Conservation (phyloP, 2,113 vertebrate genomes). For the Mastomys natalensis region DNA sequence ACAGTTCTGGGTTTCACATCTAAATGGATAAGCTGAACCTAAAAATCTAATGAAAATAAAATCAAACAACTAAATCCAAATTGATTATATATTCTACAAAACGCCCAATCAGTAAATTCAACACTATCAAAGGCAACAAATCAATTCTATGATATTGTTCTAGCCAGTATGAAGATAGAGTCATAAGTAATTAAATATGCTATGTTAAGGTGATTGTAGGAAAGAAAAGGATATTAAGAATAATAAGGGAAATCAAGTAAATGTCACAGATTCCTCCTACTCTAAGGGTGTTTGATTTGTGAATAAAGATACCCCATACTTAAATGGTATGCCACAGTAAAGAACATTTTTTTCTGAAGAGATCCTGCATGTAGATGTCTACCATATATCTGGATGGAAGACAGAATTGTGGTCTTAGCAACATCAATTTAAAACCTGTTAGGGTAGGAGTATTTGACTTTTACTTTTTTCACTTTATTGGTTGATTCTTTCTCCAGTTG, state of each 20-base stretch:
- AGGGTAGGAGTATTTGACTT: too few relatives aligned
- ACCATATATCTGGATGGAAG: too few relatives aligned
- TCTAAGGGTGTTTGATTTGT: too few relatives aligned
- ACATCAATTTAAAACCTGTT: too few relatives aligned
- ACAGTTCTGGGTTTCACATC: not conserved
- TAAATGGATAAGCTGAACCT: not conserved
- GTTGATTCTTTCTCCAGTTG: too few relatives aligned
- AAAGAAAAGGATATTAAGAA: not conserved
- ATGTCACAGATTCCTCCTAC: not conserved
- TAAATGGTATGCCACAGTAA: too few relatives aligned
- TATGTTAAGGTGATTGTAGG: not conserved
- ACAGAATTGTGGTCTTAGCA: too few relatives aligned
- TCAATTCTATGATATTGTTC: not conserved
- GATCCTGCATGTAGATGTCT: too few relatives aligned
- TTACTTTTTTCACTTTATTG: too few relatives aligned
- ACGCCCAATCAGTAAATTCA: not conserved
- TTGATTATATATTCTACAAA: not conserved
- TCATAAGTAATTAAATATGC: not conserved
- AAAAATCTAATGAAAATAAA: not conserved
- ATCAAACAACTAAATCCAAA: not conserved
- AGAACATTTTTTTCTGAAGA: too few relatives aligned
- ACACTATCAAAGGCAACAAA: not conserved
- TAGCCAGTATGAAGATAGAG: not conserved
- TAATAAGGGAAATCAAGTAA: not conserved
- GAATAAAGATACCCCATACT: too few relatives aligned